Conservation (phyloP, 2,888 invertebrate genomes). For the Brenthis hecate region DNA sequence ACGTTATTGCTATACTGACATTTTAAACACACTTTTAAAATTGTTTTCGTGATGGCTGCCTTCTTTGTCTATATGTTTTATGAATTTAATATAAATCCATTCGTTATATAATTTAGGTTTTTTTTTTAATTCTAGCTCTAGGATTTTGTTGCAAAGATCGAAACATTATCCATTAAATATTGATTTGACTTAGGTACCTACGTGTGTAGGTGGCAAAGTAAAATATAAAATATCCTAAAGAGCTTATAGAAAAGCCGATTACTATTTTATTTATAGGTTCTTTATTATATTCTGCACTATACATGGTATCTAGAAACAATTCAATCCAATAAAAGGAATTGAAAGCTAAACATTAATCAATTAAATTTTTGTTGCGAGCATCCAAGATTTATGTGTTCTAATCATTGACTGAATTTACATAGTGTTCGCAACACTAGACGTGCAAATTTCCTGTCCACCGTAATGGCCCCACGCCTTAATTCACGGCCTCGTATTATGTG, state of each 20-base stretch:
- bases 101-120: no score
- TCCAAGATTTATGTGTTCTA: constrained; percentile 2
- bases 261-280: no score
- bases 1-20: constrained; percentile 3
- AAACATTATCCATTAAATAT: no score
- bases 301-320: no score
- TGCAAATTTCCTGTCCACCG: constrained; percentile 38
- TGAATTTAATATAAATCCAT: neutral
- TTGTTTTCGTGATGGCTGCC: neutral
- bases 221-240: no score
- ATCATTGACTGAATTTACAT: constrained; percentile 23
- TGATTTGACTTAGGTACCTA: no score
- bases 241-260: no score
- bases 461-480: constrained; percentile 37
- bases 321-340: no score
- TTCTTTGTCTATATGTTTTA: neutral
- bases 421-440: constrained; percentile 24
- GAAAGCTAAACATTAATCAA: neutral
- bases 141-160: no score
- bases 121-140: no score
- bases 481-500: constrained; percentile 29
- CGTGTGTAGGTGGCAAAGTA: no score
- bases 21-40: constrained; percentile 19
- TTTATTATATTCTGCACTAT: no score
- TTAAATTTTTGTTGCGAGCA: neutral